These are phyloP conservation scores for Heterocephalus glaber DNA, from an alignment of 2,113 vertebrate genomes.

Conservation along the genomic window DNA sequence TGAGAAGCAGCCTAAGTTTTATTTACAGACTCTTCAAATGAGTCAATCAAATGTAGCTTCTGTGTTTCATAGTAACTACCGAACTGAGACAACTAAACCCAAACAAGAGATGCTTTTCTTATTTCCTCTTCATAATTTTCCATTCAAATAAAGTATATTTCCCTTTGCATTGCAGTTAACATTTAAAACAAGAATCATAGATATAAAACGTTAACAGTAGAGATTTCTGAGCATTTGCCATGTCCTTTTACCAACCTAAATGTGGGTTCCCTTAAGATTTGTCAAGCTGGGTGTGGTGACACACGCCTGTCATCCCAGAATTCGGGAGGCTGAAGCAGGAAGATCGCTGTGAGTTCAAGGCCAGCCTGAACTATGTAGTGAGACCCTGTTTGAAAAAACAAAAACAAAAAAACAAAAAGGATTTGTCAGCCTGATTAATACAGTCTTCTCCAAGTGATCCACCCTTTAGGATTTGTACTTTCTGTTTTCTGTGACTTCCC, in stretches of 20 bases:
- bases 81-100: background rate
- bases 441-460: background rate
- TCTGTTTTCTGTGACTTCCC: background rate
- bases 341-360: background rate
- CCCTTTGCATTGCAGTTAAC: background rate
- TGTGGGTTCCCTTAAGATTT: background rate
- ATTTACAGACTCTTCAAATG: background rate
- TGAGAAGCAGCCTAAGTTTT: background rate
- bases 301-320: background rate
- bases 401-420: too few relatives aligned
- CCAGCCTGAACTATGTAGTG: background rate
- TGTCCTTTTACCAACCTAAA: background rate
- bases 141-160: background rate
- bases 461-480: background rate
- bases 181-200: background rate
- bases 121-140: background rate
- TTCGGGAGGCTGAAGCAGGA: background rate
- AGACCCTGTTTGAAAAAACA: background rate
- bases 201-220: background rate
- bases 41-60: background rate
- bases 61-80: background rate
- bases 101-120: background rate
- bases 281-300: background rate
- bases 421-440: background rate
- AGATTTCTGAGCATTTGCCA: background rate